phyloP scores from a whole-genome alignment of 2,797 vertebrate species.

The Amazona finschi region DNA sequence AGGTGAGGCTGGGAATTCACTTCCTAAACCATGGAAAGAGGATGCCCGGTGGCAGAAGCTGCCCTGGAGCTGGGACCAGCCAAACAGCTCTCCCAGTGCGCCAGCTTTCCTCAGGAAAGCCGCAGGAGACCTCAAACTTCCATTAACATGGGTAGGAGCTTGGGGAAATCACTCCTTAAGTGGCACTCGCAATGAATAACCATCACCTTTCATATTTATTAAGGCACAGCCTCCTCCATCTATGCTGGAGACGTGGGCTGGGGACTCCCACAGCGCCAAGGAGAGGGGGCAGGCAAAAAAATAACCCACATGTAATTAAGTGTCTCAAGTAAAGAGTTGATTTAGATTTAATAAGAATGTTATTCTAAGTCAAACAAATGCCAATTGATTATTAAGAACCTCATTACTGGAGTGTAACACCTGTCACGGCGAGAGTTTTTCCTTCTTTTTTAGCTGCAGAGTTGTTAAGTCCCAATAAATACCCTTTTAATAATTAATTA shows the following conservation, averaged over 20 bases:
- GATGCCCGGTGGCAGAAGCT: accelerated
- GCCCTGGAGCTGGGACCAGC: neutral
- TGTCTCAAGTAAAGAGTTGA: slow-evolving; percentile 66
- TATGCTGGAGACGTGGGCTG: neutral
- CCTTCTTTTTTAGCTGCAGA: slow-evolving; percentile 8
- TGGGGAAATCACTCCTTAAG: neutral
- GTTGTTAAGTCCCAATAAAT: slow-evolving; percentile 67
- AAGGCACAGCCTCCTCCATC: neutral
- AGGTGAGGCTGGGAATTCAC: neutral
- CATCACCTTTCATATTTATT: slow-evolving; percentile 1
- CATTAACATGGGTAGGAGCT: neutral
- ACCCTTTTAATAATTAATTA: slow-evolving; percentile 74
- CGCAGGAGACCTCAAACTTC: neutral
- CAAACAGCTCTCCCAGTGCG: neutral
- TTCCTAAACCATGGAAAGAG: neutral
- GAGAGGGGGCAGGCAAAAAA: neutral
- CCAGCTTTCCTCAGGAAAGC: neutral
- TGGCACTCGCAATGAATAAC: neutral
- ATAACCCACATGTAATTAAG: slow-evolving; percentile 59
- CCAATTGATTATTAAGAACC: slow-evolving; percentile 71
- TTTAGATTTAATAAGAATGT: slow-evolving; percentile 72
- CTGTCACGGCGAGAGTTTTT: slow-evolving; percentile 29
- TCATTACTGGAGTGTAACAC: slow-evolving; percentile 59
- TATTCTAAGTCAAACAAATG: slow-evolving; percentile 76
- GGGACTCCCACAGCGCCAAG: neutral